Evolutionary conservation across 2,888 invertebrate genomes (phyloP).

Genomic region (Megastigmus dorsalis): DNA sequence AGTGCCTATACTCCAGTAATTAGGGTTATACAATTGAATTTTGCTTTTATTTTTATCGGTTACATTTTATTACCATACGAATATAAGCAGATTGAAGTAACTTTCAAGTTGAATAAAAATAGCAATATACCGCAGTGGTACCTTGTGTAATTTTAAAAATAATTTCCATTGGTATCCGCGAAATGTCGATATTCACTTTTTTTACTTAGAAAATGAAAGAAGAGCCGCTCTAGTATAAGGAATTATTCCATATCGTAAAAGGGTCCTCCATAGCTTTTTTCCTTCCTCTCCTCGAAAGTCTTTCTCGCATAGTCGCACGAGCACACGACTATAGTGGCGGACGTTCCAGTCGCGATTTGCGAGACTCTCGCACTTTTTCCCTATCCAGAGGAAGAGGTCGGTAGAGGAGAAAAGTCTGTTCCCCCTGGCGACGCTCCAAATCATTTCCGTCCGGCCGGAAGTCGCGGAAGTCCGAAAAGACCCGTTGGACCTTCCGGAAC

Average conservation of each 20-base stretch:
- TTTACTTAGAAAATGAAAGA: too few species aligned
- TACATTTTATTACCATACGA: too few species aligned
- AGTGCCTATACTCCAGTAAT: too few species aligned
- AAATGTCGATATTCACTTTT: too few species aligned
- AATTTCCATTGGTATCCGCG: too few species aligned
- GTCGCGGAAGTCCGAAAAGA: slow-evolving; percentile 42
- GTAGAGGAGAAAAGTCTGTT: slow-evolving; percentile 53
- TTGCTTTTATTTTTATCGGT: too few species aligned
- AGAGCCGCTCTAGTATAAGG: not conserved
- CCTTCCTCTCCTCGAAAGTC: not conserved
- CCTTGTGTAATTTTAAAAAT: too few species aligned
- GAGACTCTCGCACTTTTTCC: slow-evolving; percentile 54
- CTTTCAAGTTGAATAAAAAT: too few species aligned
- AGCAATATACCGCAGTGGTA: too few species aligned
- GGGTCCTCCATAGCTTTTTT: slow-evolving; percentile 20
- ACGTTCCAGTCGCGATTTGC: slow-evolving; percentile 21
- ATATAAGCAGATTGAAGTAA: too few species aligned
- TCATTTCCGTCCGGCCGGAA: slow-evolving; percentile 65
- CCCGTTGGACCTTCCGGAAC: slow-evolving; percentile 47
- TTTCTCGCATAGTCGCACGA: not conserved
- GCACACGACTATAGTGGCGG: too few species aligned
- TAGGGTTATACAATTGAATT: too few species aligned
- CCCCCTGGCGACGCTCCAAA: slow-evolving; percentile 70
- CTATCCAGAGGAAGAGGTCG: slow-evolving; percentile 40
- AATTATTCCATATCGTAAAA: slow-evolving; percentile 53